Conservation (phyloP, 2,113 vertebrate genomes). For the Martes martes region DNA sequence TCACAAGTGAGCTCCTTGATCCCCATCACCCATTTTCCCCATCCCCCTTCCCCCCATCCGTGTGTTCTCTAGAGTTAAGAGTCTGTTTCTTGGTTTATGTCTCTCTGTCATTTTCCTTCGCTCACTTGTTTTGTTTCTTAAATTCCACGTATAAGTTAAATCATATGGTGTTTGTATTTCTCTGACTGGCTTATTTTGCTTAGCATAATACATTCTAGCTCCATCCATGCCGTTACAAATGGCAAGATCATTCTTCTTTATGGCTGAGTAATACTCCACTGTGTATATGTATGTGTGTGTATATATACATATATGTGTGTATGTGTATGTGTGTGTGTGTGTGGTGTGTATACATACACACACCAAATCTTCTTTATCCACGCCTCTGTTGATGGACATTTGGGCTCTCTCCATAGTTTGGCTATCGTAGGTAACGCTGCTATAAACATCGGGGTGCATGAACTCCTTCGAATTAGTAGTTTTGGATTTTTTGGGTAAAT, state of each 20-base stretch:
- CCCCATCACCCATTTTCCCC: background rate
- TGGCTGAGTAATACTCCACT: background rate
- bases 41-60: background rate
- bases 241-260: background rate
- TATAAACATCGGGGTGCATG: background rate
- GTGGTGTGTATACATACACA: background rate
- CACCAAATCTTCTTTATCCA: background rate
- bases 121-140: background rate
- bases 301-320: too few relatives aligned
- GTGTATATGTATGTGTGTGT: background rate
- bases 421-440: background rate
- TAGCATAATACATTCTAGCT: background rate
- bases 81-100: background rate
- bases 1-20: background rate
- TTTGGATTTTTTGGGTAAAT: background rate
- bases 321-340: too few relatives aligned
- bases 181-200: background rate
- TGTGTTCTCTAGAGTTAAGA: background rate
- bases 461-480: background rate
- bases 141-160: background rate
- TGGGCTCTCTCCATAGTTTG: background rate
- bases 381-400: background rate
- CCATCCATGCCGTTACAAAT: background rate
- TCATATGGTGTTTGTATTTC: background rate
- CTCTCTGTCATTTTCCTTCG: background rate